Evolutionary conservation across 2,113 vertebrate genomes (phyloP).

Genomic region (Maccullochella peelii): DNA sequence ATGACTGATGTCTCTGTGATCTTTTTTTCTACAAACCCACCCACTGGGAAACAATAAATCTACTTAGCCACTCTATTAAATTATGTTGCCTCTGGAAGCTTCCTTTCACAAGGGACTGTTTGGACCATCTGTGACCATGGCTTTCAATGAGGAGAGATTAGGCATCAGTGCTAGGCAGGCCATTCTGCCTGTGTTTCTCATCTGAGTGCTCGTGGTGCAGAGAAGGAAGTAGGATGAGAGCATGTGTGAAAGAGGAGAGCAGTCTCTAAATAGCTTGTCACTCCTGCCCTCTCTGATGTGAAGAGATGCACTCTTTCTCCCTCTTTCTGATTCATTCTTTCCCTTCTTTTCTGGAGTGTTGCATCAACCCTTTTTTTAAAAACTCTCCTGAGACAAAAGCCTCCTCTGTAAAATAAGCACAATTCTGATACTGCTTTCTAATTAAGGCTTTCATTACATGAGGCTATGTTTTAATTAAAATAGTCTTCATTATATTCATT

Average conservation of each 20-base stretch:
- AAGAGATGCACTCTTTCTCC: constrained; percentile 14
- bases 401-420: constrained; percentile 2
- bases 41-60: constrained; percentile 52
- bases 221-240: constrained; percentile 15
- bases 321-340: neutral
- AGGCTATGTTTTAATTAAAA: constrained; percentile 11
- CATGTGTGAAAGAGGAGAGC: constrained; percentile 30
- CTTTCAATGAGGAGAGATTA: constrained; percentile 49
- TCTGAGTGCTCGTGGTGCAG: constrained; percentile 47
- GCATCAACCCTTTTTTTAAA: neutral
- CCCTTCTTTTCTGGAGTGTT: neutral
- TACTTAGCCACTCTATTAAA: constrained; percentile 64
- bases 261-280: constrained; percentile 22
- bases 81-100: constrained; percentile 48
- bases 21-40: constrained; percentile 14
- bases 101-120: constrained; percentile 52
- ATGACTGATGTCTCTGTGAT: constrained; percentile 39
- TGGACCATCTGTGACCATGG: constrained; percentile 62
- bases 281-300: neutral
- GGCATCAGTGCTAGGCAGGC: constrained; percentile 23
- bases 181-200: constrained; percentile 37
- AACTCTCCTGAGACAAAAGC: neutral
- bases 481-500: neutral
- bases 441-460: constrained; percentile 9
- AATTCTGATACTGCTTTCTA: constrained; percentile 3